phyloP scores from a whole-genome alignment of 1,140 invertebrate species.

The Drosophila murphyi region DNA sequence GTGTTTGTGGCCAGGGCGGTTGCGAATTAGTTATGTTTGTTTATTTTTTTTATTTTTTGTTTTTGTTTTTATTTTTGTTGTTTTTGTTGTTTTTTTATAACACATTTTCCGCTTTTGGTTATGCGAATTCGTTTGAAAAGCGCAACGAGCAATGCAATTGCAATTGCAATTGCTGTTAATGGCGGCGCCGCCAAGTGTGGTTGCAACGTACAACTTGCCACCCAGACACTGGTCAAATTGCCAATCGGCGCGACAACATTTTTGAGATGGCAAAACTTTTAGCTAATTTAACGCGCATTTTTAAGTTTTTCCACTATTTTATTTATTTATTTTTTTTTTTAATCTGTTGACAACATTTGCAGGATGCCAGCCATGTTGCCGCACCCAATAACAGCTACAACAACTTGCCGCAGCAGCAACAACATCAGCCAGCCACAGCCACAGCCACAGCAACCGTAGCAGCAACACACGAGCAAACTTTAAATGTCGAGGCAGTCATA shows the following conservation, averaged over 20 bases:
- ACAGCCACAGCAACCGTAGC: conserved; percentile 22
- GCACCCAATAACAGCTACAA: conserved; percentile 57
- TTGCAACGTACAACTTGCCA: conserved; percentile 35
- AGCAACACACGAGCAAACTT: conserved; percentile 42
- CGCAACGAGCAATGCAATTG: conserved; percentile 27
- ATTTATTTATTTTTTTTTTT: conserved; percentile 36
- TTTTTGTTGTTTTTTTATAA: conserved; percentile 15
- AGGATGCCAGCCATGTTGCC: conserved; percentile 68
- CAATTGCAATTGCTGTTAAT: conserved; percentile 1
- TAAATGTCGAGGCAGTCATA: conserved; percentile 87
- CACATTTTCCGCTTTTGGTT: conserved; percentile 71
- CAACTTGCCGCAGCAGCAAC: conserved; percentile 38
- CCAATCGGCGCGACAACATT: conserved; percentile 56
- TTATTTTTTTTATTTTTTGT: conserved; percentile 21
- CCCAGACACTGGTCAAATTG: conserved; percentile 46
- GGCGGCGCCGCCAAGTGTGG: conserved; percentile 27
- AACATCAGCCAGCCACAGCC: conserved; percentile 35
- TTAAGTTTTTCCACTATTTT: conserved; percentile 40
- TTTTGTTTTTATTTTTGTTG: conserved; percentile 20
- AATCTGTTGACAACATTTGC: conserved; percentile 72
- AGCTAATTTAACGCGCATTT: conserved; percentile 73
- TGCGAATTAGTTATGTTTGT: background rate
- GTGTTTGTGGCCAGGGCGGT: conserved; percentile 35
- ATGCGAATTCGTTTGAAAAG: conserved; percentile 36
- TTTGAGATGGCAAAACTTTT: conserved; percentile 63